Base-by-base conservation (phyloP, 2,888 invertebrate species). In the Yponomeuta evonymella region DNA sequence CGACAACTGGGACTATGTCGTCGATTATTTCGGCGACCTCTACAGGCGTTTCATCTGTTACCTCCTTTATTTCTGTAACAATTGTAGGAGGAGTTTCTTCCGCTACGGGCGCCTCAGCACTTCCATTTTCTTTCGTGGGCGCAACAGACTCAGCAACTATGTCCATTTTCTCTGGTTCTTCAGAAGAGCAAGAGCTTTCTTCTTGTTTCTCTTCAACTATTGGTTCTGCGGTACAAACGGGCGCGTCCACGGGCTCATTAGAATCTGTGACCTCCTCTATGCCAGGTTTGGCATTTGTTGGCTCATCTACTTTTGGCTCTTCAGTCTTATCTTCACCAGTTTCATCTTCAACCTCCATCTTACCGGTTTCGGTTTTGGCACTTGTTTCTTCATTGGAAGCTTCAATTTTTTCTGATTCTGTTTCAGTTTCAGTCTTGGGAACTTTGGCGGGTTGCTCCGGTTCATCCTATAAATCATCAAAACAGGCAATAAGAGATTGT, bases 401-500 rank as follows among this genome's bases (percentile, higher is more conserved):
- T 69, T 81, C 76, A 76, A 87, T 88, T 62, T 85, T 82, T 64
- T 81, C 76, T 76, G 88, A 88, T 62, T 85, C 82, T 64, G 77
- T 78, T 76, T 83, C 86, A 12, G 78, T 74, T 74, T 90, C 90
- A 74, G 92, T 93, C 82, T 94, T 94, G 33, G 92, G 85, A 67
- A 94, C 81, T 85, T 94, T 94, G 43, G 93, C 83, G 36, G 94
- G 94, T 75, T 90, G 87, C 71, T 77, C 83, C 82, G 48, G 62
- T 48, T 68, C 87, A 65, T 81, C 81, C 77, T 88, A 67, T 51
- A 73, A 72, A 67, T 71, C 5, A 62, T 12, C 15, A 15, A 43
- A 62, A 12, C 12, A 68, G 29, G 15, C 51, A 48, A 23, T 68
- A 29, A 15, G 15, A 15, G 15, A 48, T 15, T 12, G 51, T 43